phyloP scores from a whole-genome alignment of 2,888 invertebrate genomes.

The Tenthredo distinguenda region DNA sequence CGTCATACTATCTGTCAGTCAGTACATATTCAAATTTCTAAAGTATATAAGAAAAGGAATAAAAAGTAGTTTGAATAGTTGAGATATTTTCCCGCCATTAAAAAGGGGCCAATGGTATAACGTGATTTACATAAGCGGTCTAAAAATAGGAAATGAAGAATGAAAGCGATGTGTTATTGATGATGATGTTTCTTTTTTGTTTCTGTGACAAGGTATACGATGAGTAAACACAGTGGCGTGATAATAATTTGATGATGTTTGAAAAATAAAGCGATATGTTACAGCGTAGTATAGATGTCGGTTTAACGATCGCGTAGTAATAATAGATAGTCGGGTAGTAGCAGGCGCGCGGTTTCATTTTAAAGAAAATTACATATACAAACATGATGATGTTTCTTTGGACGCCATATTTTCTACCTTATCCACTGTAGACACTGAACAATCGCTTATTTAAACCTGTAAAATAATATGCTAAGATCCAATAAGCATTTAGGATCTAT shows the following conservation, averaged over 20 bases:
- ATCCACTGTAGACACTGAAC: constrained; percentile 60
- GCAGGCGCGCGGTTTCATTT: constrained; percentile 61
- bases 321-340: not conserved
- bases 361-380: constrained; percentile 77
- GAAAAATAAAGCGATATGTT: not conserved
- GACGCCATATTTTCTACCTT: constrained; percentile 73
- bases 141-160: constrained; percentile 72
- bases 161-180: not conserved
- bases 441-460: constrained; percentile 54
- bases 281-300: not conserved
- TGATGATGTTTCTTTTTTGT: constrained; percentile 25
- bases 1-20: not conserved
- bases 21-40: not conserved
- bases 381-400: constrained; percentile 61
- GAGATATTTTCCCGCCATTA: constrained; percentile 64
- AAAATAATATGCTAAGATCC: constrained; percentile 61
- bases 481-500: constrained; percentile 60
- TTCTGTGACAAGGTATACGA: constrained; percentile 4
- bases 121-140: constrained; percentile 74
- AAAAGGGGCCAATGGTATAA: constrained; percentile 65
- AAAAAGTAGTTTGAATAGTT: not conserved
- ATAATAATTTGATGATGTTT: not conserved
- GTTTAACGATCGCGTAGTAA: constrained; percentile 3
- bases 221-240: constrained; percentile 46
- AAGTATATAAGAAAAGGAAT: not conserved